Base-by-base conservation (phyloP, 1,140 invertebrate genomes). In the Orussus abietinus region DNA sequence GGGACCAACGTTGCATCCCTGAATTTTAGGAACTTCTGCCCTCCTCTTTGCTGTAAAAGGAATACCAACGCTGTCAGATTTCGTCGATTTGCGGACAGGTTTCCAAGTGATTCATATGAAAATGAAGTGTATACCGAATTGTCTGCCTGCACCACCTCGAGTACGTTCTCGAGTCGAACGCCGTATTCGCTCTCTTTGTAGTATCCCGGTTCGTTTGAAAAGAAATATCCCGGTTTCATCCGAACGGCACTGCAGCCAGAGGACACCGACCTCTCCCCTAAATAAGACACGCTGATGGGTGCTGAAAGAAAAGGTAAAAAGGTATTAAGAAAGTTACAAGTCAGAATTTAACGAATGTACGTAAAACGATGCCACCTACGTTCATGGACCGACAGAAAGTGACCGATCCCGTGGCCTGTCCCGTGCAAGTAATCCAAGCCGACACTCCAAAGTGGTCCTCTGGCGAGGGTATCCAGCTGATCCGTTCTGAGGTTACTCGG, bases 361-460 rank as follows among this genome's bases (percentile, higher is more conserved):
- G 19, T 30, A 31, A 45, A 37, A 31, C 54, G 12, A 47, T 41
- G 29, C 25, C 32, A 51, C 58, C 61, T 69, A 86, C 88, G 82
- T 82, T 94, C 90, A 61, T 90, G 86, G 29, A 90, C 84, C 49
- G 82, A 85, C 3, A 88, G 76, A 58, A 90, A 94, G 11, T 88
- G 79, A 1, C 93, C 93, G 14, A 96, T 86, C 5, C 92, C 92
- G 64, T 95, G 90, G 3, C 92, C 89, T 1, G 91, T 93, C 3
- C 87, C 88, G 62, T 94, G 90, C 11, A 80, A 69, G 63, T 91
- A 96, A 64, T 97, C 86, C 43, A 86, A 76, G 30, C 86, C 85
- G 19, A 77, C 72, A 13, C 81, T 76, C 90, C 91, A 96, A 3
- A 96, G 72, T n/a, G 83, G 78, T 21, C 80, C 77, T 12, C 92